These are phyloP conservation scores for Taenaris catops DNA, from an alignment of 2,888 invertebrate species.

Conservation along the genomic window DNA sequence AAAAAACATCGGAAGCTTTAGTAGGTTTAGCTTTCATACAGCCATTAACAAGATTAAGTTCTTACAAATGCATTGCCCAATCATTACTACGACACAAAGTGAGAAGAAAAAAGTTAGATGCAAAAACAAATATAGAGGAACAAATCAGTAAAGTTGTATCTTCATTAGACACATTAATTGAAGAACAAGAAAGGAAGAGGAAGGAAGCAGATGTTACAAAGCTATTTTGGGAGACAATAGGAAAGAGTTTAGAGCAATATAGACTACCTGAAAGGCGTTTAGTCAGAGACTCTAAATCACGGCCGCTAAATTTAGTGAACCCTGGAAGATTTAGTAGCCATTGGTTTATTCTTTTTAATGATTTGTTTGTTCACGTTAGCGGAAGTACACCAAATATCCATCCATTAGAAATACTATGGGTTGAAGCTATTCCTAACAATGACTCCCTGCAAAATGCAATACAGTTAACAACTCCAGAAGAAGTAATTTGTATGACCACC, in stretches of 20 bases:
- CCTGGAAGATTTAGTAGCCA: conserved; percentile 88
- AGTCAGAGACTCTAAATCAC: conserved; percentile 86
- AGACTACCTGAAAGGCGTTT: conserved; percentile 85
- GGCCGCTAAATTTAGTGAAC: conserved; percentile 84
- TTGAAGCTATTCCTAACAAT: conserved; percentile 85
- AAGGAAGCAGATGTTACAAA: conserved; percentile 85
- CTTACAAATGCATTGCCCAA: conserved; percentile 82
- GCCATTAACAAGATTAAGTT: conserved; percentile 81
- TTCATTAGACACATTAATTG: conserved; percentile 82
- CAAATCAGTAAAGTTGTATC: conserved; percentile 77
- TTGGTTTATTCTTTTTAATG: conserved; percentile 90
- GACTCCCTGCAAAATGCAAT: conserved; percentile 82
- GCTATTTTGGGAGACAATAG: conserved; percentile 86
- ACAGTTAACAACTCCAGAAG: conserved; percentile 89
- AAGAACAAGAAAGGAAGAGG: conserved; percentile 81
- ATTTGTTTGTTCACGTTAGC: conserved; percentile 87
- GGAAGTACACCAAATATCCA: conserved; percentile 83
- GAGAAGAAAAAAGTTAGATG: conserved; percentile 55
- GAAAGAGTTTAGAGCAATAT: conserved; percentile 81
- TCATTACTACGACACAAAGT: conserved; percentile 72
- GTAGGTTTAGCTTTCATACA: conserved; percentile 80
- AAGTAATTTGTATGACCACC: conserved; percentile 84
- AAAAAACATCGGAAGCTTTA: conserved; percentile 78
- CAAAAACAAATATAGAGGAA: conserved; percentile 69
- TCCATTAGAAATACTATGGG: conserved; percentile 88